Evolutionary conservation across 2,113 vertebrate genomes (phyloP).

Genomic region (Neolamprologus brichardi): DNA sequence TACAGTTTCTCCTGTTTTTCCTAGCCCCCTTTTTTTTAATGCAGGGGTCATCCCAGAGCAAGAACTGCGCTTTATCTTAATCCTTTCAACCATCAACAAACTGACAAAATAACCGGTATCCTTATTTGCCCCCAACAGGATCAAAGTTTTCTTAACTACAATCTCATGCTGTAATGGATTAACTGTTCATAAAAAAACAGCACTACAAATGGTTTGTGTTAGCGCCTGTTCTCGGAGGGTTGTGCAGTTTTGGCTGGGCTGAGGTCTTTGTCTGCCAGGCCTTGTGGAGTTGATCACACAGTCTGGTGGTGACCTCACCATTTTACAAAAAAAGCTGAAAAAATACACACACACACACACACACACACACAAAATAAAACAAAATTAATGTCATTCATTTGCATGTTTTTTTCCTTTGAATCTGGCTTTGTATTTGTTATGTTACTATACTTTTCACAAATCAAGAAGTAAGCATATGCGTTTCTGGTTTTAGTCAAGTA

Average conservation of each 20-base stretch:
- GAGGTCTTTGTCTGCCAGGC: conserved; percentile 34
- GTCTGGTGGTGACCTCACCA: conserved; percentile 31
- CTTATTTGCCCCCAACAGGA: conserved; percentile 33
- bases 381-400: neutral
- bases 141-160: conserved; percentile 51
- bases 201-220: conserved; percentile 47
- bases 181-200: conserved; percentile 47
- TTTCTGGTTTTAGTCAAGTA: neutral
- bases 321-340: neutral
- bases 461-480: neutral
- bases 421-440: neutral
- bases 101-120: conserved; percentile 12
- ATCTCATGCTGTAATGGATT: conserved; percentile 49
- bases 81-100: conserved; percentile 49
- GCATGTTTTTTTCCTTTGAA: neutral
- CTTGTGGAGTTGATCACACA: conserved; percentile 46
- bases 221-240: conserved; percentile 6
- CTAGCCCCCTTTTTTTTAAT: neutral
- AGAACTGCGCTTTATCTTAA: conserved; percentile 38
- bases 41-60: neutral
- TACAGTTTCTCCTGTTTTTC: neutral
- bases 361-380: neutral
- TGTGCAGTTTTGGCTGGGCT: conserved; percentile 6
- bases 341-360: neutral
- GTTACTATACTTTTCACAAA: neutral